These are phyloP conservation scores for Typhlichthys subterraneus DNA, from an alignment of 2,797 vertebrate species.

Conservation along the genomic window DNA sequence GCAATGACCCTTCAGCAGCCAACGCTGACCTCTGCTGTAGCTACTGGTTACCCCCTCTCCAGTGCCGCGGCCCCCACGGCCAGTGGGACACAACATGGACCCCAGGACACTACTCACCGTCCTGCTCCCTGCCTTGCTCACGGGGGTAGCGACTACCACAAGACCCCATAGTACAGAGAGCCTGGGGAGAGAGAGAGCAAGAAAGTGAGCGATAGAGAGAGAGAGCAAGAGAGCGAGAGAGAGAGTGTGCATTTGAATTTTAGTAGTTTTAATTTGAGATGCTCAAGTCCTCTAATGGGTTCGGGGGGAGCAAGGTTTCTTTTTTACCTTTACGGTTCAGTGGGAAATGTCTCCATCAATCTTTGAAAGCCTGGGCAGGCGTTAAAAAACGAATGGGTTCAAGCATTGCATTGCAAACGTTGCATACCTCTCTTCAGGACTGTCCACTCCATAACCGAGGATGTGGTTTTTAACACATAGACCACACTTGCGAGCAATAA, in stretches of 20 bases:
- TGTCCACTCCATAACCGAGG: slow-evolving; percentile 55
- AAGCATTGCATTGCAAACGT: slow-evolving; percentile 45
- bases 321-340: slow-evolving; percentile 40
- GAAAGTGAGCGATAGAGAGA: slow-evolving; percentile 7
- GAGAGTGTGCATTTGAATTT: slow-evolving; percentile 15
- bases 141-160: slow-evolving; percentile 65
- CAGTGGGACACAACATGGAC: slow-evolving; percentile 5
- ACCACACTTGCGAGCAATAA: slow-evolving; percentile 22
- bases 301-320: slow-evolving; percentile 27
- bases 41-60: slow-evolving; percentile 59
- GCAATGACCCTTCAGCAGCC: slow-evolving; percentile 65
- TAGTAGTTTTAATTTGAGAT: background rate
- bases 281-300: slow-evolving; percentile 29
- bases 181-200: slow-evolving; percentile 51
- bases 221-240: no score
- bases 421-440: slow-evolving; percentile 50
- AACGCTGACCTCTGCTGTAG: slow-evolving; percentile 51
- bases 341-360: slow-evolving; percentile 54
- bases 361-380: slow-evolving; percentile 36
- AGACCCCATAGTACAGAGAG: slow-evolving; percentile 74
- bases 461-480: slow-evolving; percentile 48
- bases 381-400: slow-evolving; percentile 57
- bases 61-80: slow-evolving; percentile 29
- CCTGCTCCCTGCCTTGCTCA: slow-evolving; percentile 68
- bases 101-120: slow-evolving; percentile 72